Evolutionary conservation across 35 echinoderm and acorn worm species (phyloP), one percentile per base, ranked within the genome.

Genomic region (Eucidaris tribuloides): DNA sequence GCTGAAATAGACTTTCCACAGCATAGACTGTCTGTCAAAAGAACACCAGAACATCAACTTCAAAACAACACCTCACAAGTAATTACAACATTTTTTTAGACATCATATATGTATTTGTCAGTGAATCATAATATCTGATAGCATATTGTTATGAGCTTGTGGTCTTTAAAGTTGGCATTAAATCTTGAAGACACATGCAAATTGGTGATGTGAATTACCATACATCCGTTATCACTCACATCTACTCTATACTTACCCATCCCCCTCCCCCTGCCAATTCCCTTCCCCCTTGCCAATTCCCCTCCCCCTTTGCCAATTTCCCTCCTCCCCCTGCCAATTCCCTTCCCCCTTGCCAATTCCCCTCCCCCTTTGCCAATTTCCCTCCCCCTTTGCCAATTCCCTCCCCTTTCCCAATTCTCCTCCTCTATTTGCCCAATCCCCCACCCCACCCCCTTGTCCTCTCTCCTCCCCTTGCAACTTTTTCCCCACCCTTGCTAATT

Each of bases 1-100:
- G 74, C 89, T 38, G 82, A 86, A 85, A 89, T 97, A 54, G 76
- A 89, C 38, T 86, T 81, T 79, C 94, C 94, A 42, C 84, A 81
- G 44, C 94, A 97, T 72, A 85, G 25, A 1, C 77, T 97, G 22
- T 40, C 81, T 15, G 88, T 97, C 55, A 61, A 74, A 45, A 84
- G 94, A 56, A 48, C 64, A 61, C 54, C 35, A 41, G 22, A 13
- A 43, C 35, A 74, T 79, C 20, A 81, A 86, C 63, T 49, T 52
- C 44, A 81, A 7, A 46, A 88, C 46, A 80, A 45, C 77, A 77
- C 27, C 40, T 48, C 52, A n/a, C 68, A 88, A 77, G 85, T 88
- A 50, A 81, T 56, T 30, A 81, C 28, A 24, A 17, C 9, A 27
- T 34, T 3, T 38, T 1, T 40, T 82, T 82, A 19, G 45, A n/a